Conservation (phyloP, 2,888 invertebrate species). For the Allophyes oxyacanthae region DNA sequence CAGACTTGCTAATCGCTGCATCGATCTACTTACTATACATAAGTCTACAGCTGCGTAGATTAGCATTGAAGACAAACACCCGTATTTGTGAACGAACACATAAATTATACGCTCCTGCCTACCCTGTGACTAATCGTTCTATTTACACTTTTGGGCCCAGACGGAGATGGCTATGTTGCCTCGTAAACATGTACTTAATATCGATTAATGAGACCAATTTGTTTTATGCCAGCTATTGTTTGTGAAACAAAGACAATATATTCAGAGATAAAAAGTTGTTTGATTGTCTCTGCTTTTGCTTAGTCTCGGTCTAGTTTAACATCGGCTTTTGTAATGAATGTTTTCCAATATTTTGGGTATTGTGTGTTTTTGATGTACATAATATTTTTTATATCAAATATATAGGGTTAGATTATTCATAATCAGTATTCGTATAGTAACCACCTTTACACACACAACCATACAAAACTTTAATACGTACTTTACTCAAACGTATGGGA, state of each 20-base stretch:
- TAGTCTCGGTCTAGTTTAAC: no score
- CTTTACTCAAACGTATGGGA: no score
- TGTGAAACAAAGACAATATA: conserved; percentile 2
- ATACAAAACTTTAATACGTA: no score
- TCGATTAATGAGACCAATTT: conserved; percentile 37
- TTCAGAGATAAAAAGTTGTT: background rate
- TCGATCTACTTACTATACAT: conserved; percentile 3
- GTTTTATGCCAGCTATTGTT: conserved; percentile 8
- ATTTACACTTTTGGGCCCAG: conserved; percentile 46
- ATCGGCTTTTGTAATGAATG: no score
- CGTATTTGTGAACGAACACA: conserved; percentile 14
- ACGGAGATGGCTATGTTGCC: conserved; percentile 13
- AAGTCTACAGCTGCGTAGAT: conserved; percentile 11
- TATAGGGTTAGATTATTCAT: no score
- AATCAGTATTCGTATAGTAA: no score
- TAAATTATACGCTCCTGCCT: conserved; percentile 40
- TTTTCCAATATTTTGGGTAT: no score
- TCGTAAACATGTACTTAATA: conserved; percentile 35
- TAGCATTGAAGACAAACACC: conserved; percentile 21
- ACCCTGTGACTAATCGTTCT: conserved; percentile 45
- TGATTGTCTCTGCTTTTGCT: no score
- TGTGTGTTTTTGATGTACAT: no score
- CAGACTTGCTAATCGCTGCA: background rate
- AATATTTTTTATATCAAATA: no score
- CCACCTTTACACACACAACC: no score